A percentile compares a stretch with the other conserved stretches of the same genome.
These are phyloP conservation scores for Enteromius trimaculatus DNA, from an alignment of 2,797 vertebrate species.

Conservation along the genomic window DNA sequence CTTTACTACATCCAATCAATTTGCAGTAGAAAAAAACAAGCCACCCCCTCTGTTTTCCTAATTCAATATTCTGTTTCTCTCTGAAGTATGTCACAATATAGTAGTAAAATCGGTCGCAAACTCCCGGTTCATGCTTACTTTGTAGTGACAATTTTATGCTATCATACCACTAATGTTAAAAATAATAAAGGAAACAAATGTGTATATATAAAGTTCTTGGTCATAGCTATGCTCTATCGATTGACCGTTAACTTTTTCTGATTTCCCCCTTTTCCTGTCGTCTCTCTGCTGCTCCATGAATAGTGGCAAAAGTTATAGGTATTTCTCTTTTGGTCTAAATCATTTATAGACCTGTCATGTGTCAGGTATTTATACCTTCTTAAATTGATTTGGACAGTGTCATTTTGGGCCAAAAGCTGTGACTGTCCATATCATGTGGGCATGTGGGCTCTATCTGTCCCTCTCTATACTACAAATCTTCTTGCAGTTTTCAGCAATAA, in stretches of 20 bases:
- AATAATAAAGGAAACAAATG: neutral
- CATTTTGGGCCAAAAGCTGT: conserved; percentile 26
- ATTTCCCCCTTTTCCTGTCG: neutral
- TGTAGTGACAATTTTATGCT: neutral
- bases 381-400: conserved; percentile 28
- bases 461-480: neutral
- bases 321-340: neutral
- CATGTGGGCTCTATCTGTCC: neutral
- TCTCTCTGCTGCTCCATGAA: neutral
- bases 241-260: neutral
- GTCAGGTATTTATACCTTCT: conserved; percentile 12
- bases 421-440: conserved; percentile 33
- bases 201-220: neutral
- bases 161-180: neutral
- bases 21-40: no score
- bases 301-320: neutral
- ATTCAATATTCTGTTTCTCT: no score
- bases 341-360: conserved; percentile 21
- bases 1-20: no score
- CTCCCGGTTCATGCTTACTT: no score
- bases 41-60: no score
- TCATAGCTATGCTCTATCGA: neutral
- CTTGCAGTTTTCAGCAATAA: conserved; percentile 16
- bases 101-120: no score
- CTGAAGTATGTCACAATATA: no score